A percentile compares a stretch with the other conserved stretches of the same genome.
phyloP scores from a whole-genome alignment of 2,113 vertebrate genomes.

The Leptosomus discolor region DNA sequence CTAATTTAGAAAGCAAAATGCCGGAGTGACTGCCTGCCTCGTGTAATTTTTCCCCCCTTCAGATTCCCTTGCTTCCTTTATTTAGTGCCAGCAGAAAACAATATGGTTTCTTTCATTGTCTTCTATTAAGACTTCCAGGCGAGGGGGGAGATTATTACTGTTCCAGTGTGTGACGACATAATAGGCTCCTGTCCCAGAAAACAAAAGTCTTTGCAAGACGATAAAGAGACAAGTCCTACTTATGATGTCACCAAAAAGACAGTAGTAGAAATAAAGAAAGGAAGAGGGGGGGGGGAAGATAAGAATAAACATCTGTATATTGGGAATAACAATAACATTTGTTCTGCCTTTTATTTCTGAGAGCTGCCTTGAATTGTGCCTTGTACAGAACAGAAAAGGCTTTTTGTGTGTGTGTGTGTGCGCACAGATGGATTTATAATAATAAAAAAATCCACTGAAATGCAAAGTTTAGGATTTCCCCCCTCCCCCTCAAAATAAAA shows the following conservation, averaged over 20 bases:
- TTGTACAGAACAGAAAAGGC: conserved; percentile 31
- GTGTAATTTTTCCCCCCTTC: not conserved
- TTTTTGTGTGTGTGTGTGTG: not conserved
- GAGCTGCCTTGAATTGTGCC: conserved; percentile 57
- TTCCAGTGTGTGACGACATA: conserved; percentile 72
- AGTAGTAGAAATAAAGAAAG: conserved; percentile 63
- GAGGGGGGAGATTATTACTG: conserved; percentile 63
- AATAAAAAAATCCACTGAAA: conserved; percentile 60
- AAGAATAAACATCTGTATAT: conserved; percentile 72
- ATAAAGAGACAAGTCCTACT: conserved; percentile 74
- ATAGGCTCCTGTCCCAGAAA: conserved; percentile 78
- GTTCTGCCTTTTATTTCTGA: conserved; percentile 41
- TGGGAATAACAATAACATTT: conserved; percentile 63
- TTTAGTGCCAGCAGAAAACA: conserved; percentile 49
- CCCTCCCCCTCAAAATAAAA: conserved; percentile 3
- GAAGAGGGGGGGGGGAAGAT: not conserved
- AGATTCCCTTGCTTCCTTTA: conserved; percentile 63
- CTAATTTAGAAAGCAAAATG: conserved; percentile 39
- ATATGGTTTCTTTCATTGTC: conserved; percentile 55
- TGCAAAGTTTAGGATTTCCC: conserved; percentile 57
- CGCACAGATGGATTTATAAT: conserved; percentile 66
- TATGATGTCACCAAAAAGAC: conserved; percentile 74
- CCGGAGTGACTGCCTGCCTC: conserved; percentile 12
- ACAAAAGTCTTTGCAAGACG: conserved; percentile 73
- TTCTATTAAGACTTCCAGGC: conserved; percentile 41